Evolutionary conservation across 2,113 vertebrate genomes (phyloP).

Genomic region (Capra hircus): DNA sequence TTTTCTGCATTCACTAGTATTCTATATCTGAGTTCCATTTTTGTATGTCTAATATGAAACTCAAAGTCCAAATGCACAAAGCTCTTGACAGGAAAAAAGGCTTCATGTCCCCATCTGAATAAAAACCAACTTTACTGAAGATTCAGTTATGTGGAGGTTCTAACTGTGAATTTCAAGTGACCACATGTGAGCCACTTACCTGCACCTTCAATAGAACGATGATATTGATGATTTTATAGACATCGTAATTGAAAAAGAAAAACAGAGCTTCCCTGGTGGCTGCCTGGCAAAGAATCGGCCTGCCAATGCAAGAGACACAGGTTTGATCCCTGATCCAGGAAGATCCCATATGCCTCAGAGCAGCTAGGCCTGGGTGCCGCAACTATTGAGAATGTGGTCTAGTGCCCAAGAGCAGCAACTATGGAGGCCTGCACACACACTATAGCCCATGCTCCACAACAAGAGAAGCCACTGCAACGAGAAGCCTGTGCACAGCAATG

Average conservation of each 20-base stretch:
- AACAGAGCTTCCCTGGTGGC: not conserved
- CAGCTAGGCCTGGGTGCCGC: not conserved
- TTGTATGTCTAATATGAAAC: not conserved
- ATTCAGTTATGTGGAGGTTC: not conserved
- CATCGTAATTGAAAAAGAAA: slow-evolving; percentile 30
- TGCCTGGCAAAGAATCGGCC: not conserved
- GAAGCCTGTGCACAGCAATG: not conserved
- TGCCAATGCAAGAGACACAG: not conserved
- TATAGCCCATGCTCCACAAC: not conserved
- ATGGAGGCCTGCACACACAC: not conserved
- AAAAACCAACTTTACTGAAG: not conserved
- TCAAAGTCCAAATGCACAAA: not conserved
- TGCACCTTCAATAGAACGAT: not conserved
- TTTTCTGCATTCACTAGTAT: not conserved
- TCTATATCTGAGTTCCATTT: slow-evolving; percentile 14
- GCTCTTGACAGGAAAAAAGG: not conserved
- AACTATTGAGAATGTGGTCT: not conserved
- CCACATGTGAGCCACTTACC: not conserved
- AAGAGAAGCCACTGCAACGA: not conserved
- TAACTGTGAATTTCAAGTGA: slow-evolving; percentile 37
- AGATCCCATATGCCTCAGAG: not conserved
- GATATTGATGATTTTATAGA: not conserved
- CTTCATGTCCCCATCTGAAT: not conserved
- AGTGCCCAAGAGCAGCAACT: not conserved
- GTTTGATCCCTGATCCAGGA: not conserved